phyloP scores from a whole-genome alignment of 2,797 vertebrate genomes.

The Clarias platycephalus region DNA sequence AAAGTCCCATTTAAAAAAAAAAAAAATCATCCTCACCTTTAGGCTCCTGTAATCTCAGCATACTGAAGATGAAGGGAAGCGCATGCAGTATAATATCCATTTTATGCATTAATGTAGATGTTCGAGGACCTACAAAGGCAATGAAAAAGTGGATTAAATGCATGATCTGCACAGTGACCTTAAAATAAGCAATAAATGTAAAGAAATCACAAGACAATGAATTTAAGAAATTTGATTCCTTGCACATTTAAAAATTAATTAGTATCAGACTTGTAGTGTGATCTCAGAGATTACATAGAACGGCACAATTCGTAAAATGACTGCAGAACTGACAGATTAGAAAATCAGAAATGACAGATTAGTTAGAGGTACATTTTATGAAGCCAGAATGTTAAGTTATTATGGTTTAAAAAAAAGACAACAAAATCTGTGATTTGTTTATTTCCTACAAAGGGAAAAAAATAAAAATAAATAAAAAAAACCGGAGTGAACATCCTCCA shows the following conservation, averaged over 20 bases:
- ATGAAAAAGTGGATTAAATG: neutral
- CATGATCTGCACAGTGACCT: neutral
- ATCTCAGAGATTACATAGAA: neutral
- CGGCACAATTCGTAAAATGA: neutral
- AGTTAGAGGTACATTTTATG: too few species aligned
- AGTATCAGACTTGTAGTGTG: neutral
- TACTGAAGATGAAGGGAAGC: neutral
- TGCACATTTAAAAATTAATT: neutral
- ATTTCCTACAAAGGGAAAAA: too few species aligned
- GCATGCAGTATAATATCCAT: slow-evolving; percentile 4
- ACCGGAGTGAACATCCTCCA: too few species aligned
- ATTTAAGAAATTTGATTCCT: neutral
- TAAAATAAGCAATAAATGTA: neutral
- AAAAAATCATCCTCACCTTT: neutral
- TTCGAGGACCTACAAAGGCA: neutral
- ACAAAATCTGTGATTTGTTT: too few species aligned
- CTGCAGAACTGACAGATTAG: too few species aligned
- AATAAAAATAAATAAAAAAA: too few species aligned
- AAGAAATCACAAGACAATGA: neutral
- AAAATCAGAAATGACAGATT: too few species aligned
- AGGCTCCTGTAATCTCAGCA: neutral
- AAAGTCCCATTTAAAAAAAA: neutral
- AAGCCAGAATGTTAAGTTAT: too few species aligned
- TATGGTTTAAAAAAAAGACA: too few species aligned
- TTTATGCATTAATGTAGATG: neutral